These are phyloP conservation scores for Catocala fraxini DNA, from an alignment of 2,888 invertebrate genomes.

Conservation along the genomic window DNA sequence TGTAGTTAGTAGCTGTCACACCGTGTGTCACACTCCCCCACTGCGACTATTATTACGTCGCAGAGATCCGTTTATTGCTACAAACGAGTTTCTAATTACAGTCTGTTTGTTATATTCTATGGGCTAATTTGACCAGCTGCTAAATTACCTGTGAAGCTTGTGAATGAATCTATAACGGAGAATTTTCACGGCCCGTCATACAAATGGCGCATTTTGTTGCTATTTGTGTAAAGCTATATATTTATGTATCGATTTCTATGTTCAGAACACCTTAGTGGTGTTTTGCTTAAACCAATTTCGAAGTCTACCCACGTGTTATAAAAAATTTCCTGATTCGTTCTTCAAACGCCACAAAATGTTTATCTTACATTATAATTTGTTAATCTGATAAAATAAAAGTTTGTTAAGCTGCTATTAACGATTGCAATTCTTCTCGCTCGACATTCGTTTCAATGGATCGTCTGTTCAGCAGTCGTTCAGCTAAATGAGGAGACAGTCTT, in stretches of 20 bases:
- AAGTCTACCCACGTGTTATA: neutral
- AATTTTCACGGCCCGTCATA: constrained; percentile 10
- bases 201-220: too few relatives aligned
- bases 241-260: too few relatives aligned
- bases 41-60: constrained; percentile 13
- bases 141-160: constrained; percentile 8
- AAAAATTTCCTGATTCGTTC: neutral
- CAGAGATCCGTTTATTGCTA: constrained; percentile 4
- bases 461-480: constrained; percentile 9
- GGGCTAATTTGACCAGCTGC: neutral
- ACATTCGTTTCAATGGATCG: constrained; percentile 6
- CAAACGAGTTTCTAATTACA: constrained; percentile 22
- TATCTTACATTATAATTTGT: neutral
- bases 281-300: neutral
- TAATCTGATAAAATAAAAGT: neutral
- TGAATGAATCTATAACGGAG: constrained; percentile 11
- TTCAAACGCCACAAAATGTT: neutral
- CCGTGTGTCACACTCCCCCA: neutral
- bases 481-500: neutral
- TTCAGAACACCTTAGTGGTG: too few relatives aligned
- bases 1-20: neutral
- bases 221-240: too few relatives aligned
- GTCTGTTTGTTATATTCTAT: constrained; percentile 15
- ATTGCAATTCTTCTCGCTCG: constrained; percentile 6
- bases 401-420: neutral